Evolutionary conservation across 2,797 vertebrate species (phyloP).

Genomic region (Diplodus puntazzo): DNA sequence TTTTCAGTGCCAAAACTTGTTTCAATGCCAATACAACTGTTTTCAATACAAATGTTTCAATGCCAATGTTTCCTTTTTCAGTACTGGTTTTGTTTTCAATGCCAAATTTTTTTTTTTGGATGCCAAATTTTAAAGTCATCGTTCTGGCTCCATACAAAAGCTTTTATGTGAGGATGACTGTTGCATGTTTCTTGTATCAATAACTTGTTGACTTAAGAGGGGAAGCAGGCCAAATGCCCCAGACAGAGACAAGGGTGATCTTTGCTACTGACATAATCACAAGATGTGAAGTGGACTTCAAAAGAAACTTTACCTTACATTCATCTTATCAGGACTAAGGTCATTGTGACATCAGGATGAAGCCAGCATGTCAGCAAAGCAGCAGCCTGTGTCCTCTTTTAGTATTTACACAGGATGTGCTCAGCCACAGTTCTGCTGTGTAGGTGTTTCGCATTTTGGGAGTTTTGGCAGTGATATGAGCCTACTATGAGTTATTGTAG

Average conservation of each 20-base stretch:
- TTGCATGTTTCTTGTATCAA: not conserved
- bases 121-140: too few species aligned
- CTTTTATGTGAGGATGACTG: not conserved
- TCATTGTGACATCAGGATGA: slow-evolving; percentile 1
- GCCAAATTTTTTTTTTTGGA: too few species aligned
- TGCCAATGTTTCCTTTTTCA: too few species aligned
- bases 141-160: too few species aligned
- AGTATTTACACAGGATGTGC: not conserved
- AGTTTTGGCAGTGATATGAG: not conserved
- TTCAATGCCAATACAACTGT: too few species aligned
- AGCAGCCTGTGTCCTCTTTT: not conserved
- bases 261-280: not conserved
- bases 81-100: too few species aligned
- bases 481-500: not conserved
- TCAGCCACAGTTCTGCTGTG: not conserved
- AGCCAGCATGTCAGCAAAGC: slow-evolving; percentile 1
- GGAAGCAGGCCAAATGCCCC: not conserved
- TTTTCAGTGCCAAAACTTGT: too few species aligned
- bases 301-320: not conserved
- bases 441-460: not conserved
- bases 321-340: not conserved
- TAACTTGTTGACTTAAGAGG: not conserved
- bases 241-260: not conserved
- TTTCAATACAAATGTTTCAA: too few species aligned
- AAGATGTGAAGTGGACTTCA: not conserved